A percentile compares a stretch with the other conserved stretches of the same genome.
phyloP scores from a whole-genome alignment of 2,797 vertebrate species.

The Leptatherina wallacei region DNA sequence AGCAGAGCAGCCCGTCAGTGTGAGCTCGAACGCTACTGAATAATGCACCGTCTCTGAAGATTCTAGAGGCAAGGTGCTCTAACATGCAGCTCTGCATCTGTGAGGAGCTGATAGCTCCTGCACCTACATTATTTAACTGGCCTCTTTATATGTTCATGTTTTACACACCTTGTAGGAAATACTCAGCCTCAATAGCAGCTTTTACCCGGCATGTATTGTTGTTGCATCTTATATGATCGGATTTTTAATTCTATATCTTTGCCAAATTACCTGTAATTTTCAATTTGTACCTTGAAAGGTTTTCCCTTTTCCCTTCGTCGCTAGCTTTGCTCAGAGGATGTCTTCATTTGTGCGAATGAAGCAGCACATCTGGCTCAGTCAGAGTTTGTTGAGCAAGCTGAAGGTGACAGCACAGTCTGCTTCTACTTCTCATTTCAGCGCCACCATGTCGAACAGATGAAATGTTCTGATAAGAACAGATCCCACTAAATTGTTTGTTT shows the following conservation, averaged over 20 bases:
- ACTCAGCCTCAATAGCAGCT: conserved; percentile 23
- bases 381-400: conserved; percentile 37
- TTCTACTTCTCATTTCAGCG: conserved; percentile 44
- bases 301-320: conserved; percentile 3
- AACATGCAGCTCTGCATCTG: conserved; percentile 46
- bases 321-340: conserved; percentile 21
- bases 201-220: conserved; percentile 13
- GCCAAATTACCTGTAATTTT: conserved; percentile 18
- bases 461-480: conserved; percentile 60
- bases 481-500: conserved; percentile 65
- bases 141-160: conserved; percentile 49
- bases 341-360: conserved; percentile 37
- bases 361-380: conserved; percentile 61
- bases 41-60: conserved; percentile 66
- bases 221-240: conserved; percentile 10
- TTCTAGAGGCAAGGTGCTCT: conserved; percentile 60
- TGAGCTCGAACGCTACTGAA: conserved; percentile 57
- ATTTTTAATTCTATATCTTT: conserved; percentile 2
- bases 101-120: conserved; percentile 49
- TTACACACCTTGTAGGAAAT: conserved; percentile 60
- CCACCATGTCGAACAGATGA: conserved; percentile 34
- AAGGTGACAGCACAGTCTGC: conserved; percentile 58
- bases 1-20: conserved; percentile 64
- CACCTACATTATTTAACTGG: conserved; percentile 60
- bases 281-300: conserved; percentile 3